Base-by-base conservation (phyloP, 2,113 vertebrate species). In the Silurus meridionalis region DNA sequence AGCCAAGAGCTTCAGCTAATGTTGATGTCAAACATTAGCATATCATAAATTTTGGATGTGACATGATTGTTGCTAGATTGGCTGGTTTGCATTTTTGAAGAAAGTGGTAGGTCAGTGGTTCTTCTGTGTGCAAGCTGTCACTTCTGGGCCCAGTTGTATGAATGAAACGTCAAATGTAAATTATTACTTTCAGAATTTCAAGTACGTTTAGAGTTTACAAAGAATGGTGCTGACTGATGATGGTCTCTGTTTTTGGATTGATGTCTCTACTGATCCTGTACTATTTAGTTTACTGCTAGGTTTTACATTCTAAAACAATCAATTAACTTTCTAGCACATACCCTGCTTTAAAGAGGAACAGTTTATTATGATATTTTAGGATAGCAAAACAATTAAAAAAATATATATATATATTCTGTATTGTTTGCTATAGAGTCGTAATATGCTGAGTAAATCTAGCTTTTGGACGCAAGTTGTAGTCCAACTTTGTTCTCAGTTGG, bases 401-500 rank as follows among this genome's bases (percentile, higher is more conserved):
- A 53, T 57, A 7, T n/a, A 28, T 19, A 50, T 37, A 37, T 37
- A 14, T 58, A 19, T 80, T 46, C n/a, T 5, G 21, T 10, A 71
- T 60, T 71, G 28, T 67, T 67, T 64, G 50, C 19, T 80, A 50
- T 4, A 66, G 21, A 15, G 5, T 19, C 37, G 11, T 25, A 19
- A 50, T 13, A 52, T 25, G 14, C 48, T 19, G 8, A 55, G 64
- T 67, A 69, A 83, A 48, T 13, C 5, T 55, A 69, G 81, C 50
- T 21, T 37, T 58, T 80, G 61, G 13, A 5, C 6, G 4, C 37
- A n/a, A 28, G 52, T 58, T 19, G 60, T 80, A 21, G 57, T 58
- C 19, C 21, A 46, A 46, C 28, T 83, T 58, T 89, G 79, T 83
- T 82, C 82, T 52, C 85, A 8, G 19, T 28, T 52, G 50, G 57